Conservation (phyloP, 2,797 vertebrate genomes). For the Huso huso region DNA sequence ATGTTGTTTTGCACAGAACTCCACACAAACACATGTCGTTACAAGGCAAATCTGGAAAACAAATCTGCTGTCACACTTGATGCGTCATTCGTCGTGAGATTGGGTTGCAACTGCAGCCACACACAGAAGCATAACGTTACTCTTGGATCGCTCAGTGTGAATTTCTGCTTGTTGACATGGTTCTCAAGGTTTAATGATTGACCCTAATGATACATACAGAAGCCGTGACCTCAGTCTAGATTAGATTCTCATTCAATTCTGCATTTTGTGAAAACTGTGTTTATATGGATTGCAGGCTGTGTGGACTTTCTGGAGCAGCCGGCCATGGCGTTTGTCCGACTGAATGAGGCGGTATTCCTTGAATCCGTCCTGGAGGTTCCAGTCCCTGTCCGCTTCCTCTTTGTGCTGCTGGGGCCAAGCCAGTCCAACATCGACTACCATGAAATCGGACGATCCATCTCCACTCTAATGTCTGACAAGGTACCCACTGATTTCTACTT, state of each 20-base stretch:
- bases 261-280: conserved; percentile 2
- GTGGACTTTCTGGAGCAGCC: conserved; percentile 94
- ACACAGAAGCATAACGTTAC: too few species aligned
- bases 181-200: too few species aligned
- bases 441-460: conserved; percentile 92
- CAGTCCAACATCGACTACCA: conserved; percentile 91
- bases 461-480: conserved; percentile 98
- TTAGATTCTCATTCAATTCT: neutral
- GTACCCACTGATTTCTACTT: conserved; percentile 40
- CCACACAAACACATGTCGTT: too few species aligned
- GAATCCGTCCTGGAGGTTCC: conserved; percentile 94
- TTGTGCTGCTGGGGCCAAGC: conserved; percentile 83
- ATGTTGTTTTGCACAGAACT: too few species aligned
- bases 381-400: conserved; percentile 88
- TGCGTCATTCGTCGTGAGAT: too few species aligned
- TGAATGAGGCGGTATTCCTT: conserved; percentile 81
- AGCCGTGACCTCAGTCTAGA: too few species aligned
- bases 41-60: too few species aligned
- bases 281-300: conserved; percentile 57
- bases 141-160: too few species aligned
- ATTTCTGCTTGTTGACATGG: too few species aligned
- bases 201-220: too few species aligned
- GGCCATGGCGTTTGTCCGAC: conserved; percentile 87
- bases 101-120: too few species aligned
- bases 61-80: too few species aligned